Evolutionary conservation across 2,888 invertebrate species (phyloP), one percentile per base, ranked within the genome.

Genomic region (Dione vanillae): DNA sequence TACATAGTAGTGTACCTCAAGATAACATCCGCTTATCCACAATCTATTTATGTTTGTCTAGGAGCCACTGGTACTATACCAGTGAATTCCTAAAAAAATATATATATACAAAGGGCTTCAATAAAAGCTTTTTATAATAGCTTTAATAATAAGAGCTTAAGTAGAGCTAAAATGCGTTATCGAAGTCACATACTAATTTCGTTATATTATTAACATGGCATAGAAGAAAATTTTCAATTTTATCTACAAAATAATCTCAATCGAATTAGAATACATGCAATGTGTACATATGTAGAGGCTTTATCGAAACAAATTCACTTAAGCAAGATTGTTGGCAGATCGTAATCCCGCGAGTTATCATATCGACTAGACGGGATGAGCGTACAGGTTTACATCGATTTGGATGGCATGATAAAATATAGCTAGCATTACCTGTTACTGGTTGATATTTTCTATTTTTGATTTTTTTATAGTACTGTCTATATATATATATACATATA

Each of bases 281-380:
- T 10, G 11, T 5, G 16, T 56, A 37, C 27, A 6, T 52, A 9
- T 1, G 12, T 54, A 37, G n/a, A 37, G 61, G 54, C 65, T 68
- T 51, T 59, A 71, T 71, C 71, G 71, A 64, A 73, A 69, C 67
- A 67, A 74, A 74, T 69, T 69, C 69, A 65, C 71, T 65, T 67
- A 65, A 74, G 71, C 74, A 74, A 74, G 69, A 64, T 69, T 67
- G 71, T 71, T 74, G 69, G 71, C 69, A 74, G 59, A 74, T 71
- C 54, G 71, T 74, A 74, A 74, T 71, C 74, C 71, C 58, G 56
- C 47, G 59, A 71, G 71, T 74, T 74, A 74, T 71, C 71, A 67
- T 69, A 74, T 74, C 67, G 70, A 47, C 61, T 56, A 62, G 62
- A 64, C 54, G 35, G 62, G 68, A 68, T 62, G 71, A 62, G 51